Evolutionary conservation across 2,797 vertebrate genomes (phyloP), one percentile per base, ranked within the genome.

Genomic region (Bothrops alternatus): DNA sequence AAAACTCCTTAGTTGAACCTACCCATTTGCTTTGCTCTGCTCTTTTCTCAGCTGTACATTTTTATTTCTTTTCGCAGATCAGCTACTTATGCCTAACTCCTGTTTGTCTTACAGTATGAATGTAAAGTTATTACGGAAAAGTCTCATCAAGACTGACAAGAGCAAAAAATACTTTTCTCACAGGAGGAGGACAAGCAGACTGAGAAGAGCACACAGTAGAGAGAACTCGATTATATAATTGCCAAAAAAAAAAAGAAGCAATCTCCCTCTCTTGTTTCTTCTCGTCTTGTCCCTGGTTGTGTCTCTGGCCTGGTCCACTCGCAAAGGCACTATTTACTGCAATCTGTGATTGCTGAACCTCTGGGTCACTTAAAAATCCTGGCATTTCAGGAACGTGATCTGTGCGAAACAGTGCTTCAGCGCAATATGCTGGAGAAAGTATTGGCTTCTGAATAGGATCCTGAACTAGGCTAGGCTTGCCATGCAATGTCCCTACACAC

Each of bases 71-170:
- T 57, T 26, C 26, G 2, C 12, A 18, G 69, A 65, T 3, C 90
- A 10, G 61, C 37, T 13, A 87, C 87, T 90, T 94, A 88, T 93
- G 26, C 94, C 63, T 57, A 92, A 55, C 95, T 94, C 23, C 10
- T 92, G 42, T 86, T 91, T 97, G 3, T 96, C 97, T 97, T 97
- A 90, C 97, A 99, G 99, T 99, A 99, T 95, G 99, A 99, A 97
- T 98, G 98, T 96, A 99, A 98, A 96, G 98, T 99, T 92, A 97
- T 98, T 90, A 98, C 98, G 96, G 99, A 99, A 94, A 99, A 99
- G 97, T 98, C 95, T 94, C 99, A 99, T 3, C 98, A 98, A 95
- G 99, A 99, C 97, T 99, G 97, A 99, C 86, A 94, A 94, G 87
- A 95, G 92, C 95, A 94, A 95, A 78, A 78, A 65, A 88, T 92